Evolutionary conservation across 2,888 invertebrate genomes (phyloP).

Genomic region (Diarsia brunnea): DNA sequence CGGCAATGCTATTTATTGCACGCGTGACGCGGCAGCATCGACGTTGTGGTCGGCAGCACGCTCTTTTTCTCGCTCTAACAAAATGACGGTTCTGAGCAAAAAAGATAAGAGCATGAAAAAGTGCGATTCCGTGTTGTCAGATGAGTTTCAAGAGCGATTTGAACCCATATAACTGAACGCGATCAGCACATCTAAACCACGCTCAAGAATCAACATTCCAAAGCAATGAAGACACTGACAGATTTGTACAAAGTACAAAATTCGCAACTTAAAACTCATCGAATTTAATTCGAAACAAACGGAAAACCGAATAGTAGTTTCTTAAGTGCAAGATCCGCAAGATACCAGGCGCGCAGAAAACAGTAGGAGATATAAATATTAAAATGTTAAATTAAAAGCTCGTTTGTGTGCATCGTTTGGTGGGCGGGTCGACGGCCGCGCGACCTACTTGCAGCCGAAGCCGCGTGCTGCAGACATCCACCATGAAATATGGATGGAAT

Average conservation of each 20-base stretch:
- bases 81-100: not conserved
- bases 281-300: conserved; percentile 12
- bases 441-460: conserved; percentile 73
- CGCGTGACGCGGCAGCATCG: not conserved
- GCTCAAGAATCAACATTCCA: not conserved
- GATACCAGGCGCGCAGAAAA: conserved; percentile 54
- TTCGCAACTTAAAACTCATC: not conserved
- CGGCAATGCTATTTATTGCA: not conserved
- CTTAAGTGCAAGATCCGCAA: conserved; percentile 24
- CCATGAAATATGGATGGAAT: conserved; percentile 65
- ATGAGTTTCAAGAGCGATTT: not conserved
- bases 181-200: not conserved
- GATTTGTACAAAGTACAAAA: not conserved
- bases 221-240: not conserved
- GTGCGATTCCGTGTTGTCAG: not conserved
- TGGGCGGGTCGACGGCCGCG: conserved; percentile 70
- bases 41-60: not conserved
- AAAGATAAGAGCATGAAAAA: not conserved
- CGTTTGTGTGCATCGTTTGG: conserved; percentile 65
- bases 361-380: conserved; percentile 59
- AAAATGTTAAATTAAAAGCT: conserved; percentile 65
- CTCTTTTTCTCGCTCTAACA: not conserved
- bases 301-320: conserved; percentile 2
- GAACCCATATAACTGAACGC: not conserved
- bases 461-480: conserved; percentile 66